Evolutionary conservation across 2,888 invertebrate genomes (phyloP), one percentile per base, ranked within the genome.

Genomic region (Campaea margaritaria): DNA sequence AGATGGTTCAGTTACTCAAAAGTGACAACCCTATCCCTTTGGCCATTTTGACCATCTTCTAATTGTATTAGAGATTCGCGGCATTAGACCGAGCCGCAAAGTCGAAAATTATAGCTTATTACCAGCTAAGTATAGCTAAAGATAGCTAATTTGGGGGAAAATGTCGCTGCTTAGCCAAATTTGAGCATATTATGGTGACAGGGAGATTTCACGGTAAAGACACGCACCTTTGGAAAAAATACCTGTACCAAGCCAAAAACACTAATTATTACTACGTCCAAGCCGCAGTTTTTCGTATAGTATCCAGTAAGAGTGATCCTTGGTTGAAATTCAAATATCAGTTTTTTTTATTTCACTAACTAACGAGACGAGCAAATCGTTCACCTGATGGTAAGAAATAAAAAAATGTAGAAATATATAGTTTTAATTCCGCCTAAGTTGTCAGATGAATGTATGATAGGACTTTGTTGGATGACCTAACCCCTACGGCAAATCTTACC

Each of bases 11-110:
- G 8, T 0, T 36, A 36, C 1, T 11, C 9, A 28, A 13, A 34
- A 46, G 39, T 12, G 53, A 28, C 65, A 67, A 13, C 67, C 68
- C 67, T 69, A 10, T 27, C 34, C 10, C n/a, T 9, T 10, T n/a
- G 12, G 28, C 42, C 46, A 46, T 53, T 55, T 50, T 45, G 41
- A 38, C 47, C 21, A 31, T 27, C 31, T 14, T 62, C 75, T 84
- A 86, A 86, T 86, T 85, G 76, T 86, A 86, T 86, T 84, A 86
- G 68, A 78, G 70, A 75, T 83, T 83, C 76, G 84, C 85, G 76
- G 73, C 74, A 76, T 80, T 74, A 79, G 73, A 46, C 31, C 58
- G 56, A 76, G 75, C 76, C 83, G 83, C 78, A 77, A 85, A 86
- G 71, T 83, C 55, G 81, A 76, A 85, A 84, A 86, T 86, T 79